A percentile compares a stretch with the other conserved stretches of the same genome.
These are phyloP conservation scores for Cranoglanis bouderius DNA, from an alignment of 2,113 vertebrate species.

Conservation along the genomic window DNA sequence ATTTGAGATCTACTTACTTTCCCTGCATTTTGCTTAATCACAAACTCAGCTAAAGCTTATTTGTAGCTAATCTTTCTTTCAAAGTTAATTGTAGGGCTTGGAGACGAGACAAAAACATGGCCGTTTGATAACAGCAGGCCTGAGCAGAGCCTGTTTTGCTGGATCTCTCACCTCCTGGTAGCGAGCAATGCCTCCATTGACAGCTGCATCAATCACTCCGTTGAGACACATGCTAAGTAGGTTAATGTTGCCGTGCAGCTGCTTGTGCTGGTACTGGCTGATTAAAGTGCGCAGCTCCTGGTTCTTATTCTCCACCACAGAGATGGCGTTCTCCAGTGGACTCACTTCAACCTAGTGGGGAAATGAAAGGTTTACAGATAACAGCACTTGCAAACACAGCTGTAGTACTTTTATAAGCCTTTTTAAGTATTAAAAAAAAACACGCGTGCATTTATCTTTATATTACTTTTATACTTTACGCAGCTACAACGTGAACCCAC, in stretches of 20 bases:
- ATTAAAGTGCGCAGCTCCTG: constrained; percentile 94
- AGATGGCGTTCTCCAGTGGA: constrained; percentile 93
- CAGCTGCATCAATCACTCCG: constrained; percentile 94
- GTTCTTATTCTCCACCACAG: constrained; percentile 98
- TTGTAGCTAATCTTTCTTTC: not conserved
- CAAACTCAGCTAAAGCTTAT: not conserved
- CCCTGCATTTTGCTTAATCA: not conserved
- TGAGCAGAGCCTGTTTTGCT: not conserved
- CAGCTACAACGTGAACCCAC: not conserved
- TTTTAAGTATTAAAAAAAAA: not conserved
- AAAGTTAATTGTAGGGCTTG: not conserved
- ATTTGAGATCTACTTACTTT: not conserved
- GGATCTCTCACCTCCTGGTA: constrained; percentile 89
- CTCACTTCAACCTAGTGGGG: constrained; percentile 90
- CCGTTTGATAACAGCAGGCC: not conserved
- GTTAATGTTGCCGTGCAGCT: constrained; percentile 93
- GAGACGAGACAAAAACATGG: not conserved
- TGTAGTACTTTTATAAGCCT: not conserved
- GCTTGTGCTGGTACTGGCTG: constrained; percentile 95
- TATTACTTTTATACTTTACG: not conserved
- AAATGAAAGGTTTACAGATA: not conserved
- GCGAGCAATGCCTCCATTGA: constrained; percentile 93
- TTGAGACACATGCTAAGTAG: constrained; percentile 99
- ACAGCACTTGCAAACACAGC: not conserved
- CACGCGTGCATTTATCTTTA: not conserved